A percentile compares a stretch with the other conserved stretches of the same genome.
Evolutionary conservation across 2,797 vertebrate species (phyloP).

Genomic region (Arremon aurantiirostris): DNA sequence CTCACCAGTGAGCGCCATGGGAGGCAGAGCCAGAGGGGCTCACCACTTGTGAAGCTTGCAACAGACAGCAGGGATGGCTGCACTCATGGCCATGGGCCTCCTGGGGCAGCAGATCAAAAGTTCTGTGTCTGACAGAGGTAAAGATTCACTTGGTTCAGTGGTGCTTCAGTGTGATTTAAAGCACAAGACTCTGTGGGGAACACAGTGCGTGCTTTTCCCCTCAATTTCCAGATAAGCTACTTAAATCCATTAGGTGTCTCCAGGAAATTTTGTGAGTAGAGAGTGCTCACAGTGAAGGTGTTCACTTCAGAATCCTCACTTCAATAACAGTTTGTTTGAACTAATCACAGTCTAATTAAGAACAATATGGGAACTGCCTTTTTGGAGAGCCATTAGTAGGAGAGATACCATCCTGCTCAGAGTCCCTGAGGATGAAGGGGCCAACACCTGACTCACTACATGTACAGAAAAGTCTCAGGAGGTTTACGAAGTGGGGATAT

Average conservation of each 20-base stretch:
- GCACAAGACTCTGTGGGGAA: not conserved
- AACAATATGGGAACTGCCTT: not conserved
- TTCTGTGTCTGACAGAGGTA: not conserved
- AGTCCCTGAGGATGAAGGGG: not conserved
- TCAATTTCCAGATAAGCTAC: not conserved
- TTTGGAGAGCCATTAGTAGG: not conserved
- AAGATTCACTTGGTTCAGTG: not conserved
- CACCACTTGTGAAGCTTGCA: accelerated
- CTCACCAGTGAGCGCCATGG: accelerated
- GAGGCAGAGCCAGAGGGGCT: not conserved
- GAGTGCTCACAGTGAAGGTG: not conserved
- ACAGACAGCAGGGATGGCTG: not conserved
- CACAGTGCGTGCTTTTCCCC: accelerated
- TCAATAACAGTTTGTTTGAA: not conserved
- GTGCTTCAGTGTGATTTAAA: not conserved
- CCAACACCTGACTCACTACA: not conserved
- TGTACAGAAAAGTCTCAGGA: not conserved
- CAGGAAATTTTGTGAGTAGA: not conserved
- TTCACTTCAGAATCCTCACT: not conserved
- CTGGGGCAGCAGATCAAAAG: not conserved
- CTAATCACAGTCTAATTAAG: not conserved
- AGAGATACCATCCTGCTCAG: not conserved
- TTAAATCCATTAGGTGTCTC: not conserved
- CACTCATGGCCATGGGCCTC: accelerated
- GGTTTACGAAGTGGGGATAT: not conserved